Evolutionary conservation across 2,113 vertebrate species (phyloP).

Genomic region (Tychaedon coryphoeus): DNA sequence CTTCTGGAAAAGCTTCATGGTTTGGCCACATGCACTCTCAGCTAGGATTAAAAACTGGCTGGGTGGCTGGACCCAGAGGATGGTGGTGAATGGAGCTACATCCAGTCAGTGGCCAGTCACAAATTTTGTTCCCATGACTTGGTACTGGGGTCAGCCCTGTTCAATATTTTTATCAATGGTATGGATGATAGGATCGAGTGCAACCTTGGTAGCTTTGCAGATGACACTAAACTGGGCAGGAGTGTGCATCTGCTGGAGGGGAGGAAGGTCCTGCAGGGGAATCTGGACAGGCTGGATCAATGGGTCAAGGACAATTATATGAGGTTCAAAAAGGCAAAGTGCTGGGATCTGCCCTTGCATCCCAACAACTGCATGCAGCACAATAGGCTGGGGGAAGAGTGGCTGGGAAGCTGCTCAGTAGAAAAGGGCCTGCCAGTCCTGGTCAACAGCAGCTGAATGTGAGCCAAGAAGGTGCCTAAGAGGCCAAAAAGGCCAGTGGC

Average conservation of each 20-base stretch:
- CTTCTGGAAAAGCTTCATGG: neutral
- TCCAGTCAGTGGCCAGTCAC: neutral
- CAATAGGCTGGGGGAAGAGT: too few species aligned
- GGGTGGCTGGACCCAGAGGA: neutral
- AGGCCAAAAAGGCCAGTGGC: neutral
- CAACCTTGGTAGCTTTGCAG: neutral
- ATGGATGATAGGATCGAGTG: neutral
- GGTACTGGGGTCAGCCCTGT: too few species aligned
- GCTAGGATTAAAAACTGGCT: neutral
- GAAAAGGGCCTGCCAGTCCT: neutral
- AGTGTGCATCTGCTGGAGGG: neutral
- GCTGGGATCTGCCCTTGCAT: fast-evolving
- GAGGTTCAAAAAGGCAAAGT: neutral
- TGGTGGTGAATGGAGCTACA: too few species aligned
- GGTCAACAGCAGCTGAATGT: neutral
- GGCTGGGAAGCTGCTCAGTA: neutral
- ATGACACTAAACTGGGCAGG: neutral
- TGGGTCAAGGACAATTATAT: fast-evolving
- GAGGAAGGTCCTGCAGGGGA: neutral
- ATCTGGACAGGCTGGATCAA: neutral
- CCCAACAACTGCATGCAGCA: neutral
- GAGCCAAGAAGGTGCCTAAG: neutral
- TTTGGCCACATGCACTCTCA: neutral
- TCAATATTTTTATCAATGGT: neutral
- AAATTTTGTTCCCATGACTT: neutral